These are phyloP conservation scores for Spicauda simplicius DNA, from an alignment of 2,888 invertebrate species.

Conservation along the genomic window DNA sequence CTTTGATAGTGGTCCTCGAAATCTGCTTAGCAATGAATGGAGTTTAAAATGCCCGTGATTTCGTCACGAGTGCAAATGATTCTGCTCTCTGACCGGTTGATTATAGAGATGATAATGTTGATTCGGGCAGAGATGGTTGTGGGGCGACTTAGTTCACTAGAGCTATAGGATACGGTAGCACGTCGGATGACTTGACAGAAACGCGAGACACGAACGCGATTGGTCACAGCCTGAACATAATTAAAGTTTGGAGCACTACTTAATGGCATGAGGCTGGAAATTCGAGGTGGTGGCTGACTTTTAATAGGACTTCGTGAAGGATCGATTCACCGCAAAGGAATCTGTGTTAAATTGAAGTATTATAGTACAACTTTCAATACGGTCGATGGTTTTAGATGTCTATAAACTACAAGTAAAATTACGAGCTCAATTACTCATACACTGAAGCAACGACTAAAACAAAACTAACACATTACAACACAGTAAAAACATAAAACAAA, in stretches of 20 bases:
- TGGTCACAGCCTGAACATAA: conserved; percentile 84
- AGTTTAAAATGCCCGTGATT: conserved; percentile 60
- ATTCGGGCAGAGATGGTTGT: conserved; percentile 43
- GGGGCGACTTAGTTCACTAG: conserved; percentile 48
- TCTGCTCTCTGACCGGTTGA: conserved; percentile 57
- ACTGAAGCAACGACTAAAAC: conserved; percentile 45
- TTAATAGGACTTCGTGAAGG: conserved; percentile 81
- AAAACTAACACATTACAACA: conserved; percentile 40
- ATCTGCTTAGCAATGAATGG: conserved; percentile 56
- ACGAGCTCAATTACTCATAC: conserved; percentile 43
- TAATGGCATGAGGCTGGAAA: conserved; percentile 81
- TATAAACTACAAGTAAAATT: conserved; percentile 38
- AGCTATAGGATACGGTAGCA: conserved; percentile 79
- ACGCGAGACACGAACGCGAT: conserved; percentile 82
- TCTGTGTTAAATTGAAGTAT: conserved; percentile 70
- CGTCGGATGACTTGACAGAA: conserved; percentile 82
- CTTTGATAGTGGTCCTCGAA: conserved; percentile 57
- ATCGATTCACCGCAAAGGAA: conserved; percentile 70
- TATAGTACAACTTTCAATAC: conserved; percentile 46
- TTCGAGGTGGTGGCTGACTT: conserved; percentile 81
- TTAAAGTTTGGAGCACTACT: conserved; percentile 83
- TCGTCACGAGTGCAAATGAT: conserved; percentile 50
- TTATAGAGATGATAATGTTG: conserved; percentile 56
- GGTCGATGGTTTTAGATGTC: conserved; percentile 9
- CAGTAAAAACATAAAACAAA: conserved; percentile 45